These are phyloP conservation scores for Ferdinandea cuprea DNA, from an alignment of 2,888 invertebrate genomes.

Conservation along the genomic window DNA sequence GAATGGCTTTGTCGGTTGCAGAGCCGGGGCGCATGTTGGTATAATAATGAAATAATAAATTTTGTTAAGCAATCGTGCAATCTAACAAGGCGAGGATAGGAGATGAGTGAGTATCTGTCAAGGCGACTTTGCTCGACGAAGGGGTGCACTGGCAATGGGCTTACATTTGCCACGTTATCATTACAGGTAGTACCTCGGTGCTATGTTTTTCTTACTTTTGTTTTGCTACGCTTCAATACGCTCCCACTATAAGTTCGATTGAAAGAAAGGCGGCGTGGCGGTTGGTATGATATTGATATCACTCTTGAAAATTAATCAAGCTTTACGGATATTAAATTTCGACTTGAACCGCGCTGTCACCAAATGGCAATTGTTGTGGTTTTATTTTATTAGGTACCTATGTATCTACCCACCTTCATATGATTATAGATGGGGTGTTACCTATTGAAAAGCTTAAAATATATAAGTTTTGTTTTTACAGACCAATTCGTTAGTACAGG, in stretches of 20 bases:
- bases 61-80: constrained; percentile 3
- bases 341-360: not conserved
- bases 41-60: not conserved
- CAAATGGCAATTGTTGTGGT: not conserved
- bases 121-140: not conserved
- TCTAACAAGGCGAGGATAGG: too few relatives aligned
- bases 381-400: too few relatives aligned
- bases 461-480: too few relatives aligned
- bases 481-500: too few relatives aligned
- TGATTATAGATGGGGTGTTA: too few relatives aligned
- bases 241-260: not conserved
- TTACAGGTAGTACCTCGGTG: not conserved
- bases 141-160: not conserved
- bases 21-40: too few relatives aligned
- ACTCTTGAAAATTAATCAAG: not conserved
- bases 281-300: too few relatives aligned
- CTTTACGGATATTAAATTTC: constrained; percentile 4
- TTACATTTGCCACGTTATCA: not conserved
- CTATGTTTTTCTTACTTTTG: not conserved
- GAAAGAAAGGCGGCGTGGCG: not conserved
- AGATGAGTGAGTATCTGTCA: not conserved
- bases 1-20: not conserved
- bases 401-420: too few relatives aligned
- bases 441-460: too few relatives aligned
- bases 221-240: not conserved